Evolutionary conservation across 2,888 invertebrate species (phyloP), one percentile per base, ranked within the genome.

Genomic region (Macropis europaea): DNA sequence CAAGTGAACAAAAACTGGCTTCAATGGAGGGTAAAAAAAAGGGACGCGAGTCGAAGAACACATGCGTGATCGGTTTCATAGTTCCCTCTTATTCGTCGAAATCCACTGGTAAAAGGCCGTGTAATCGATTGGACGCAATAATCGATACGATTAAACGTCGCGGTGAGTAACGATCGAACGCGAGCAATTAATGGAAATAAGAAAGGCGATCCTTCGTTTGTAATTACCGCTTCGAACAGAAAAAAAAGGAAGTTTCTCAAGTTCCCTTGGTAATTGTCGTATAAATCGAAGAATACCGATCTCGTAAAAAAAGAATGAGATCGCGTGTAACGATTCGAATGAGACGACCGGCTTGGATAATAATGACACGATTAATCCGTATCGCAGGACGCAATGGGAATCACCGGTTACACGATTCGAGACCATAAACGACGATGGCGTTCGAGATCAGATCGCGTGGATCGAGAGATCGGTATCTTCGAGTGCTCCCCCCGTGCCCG

Each of bases 361-460:
- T 82, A 69, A 69, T 79, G 70, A 78, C 69, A 61, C 83, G 84
- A 86, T 86, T 86, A 86, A 86, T 86, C 86, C 79, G 79, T 84
- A 79, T 83, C 79, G 77, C 71, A 73, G 48, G 68, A 60, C 75
- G 72, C 68, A 69, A 69, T 76, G 60, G 77, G 71, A 79, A 79
- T 77, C 70, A 77, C 69, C n/a, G 77, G 73, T 81, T 77, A 81
- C 79, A 69, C 69, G 70, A 70, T 67, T 78, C 63, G 70, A 56
- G 67, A 30, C 66, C 62, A 60, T 77, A 73, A 72, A 73, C 60
- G 67, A 52, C 40, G 56, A 2, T 48, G 19, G 54, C 47, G 48
- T 24, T 45, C 62, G 71, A 40, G 66, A 81, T 74, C 62, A 72
- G 36, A 42, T 64, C 59, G 62, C 60, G 54, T 60, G 67, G 54